A percentile compares a stretch with the other conserved stretches of the same genome.
Conservation (phyloP, 2,797 vertebrate species). For the Setipinna tenuifilis region DNA sequence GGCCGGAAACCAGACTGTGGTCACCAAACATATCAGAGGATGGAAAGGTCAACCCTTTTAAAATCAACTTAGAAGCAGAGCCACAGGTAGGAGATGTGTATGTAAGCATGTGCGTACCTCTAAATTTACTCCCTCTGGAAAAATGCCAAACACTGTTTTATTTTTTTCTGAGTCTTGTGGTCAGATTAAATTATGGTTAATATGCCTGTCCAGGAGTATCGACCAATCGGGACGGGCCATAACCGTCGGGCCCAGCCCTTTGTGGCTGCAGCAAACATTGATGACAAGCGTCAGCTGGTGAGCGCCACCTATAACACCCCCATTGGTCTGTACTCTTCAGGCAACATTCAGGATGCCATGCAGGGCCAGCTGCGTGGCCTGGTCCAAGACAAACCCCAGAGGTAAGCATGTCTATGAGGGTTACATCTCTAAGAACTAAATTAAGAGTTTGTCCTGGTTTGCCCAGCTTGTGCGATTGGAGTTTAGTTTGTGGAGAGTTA, state of each 20-base stretch:
- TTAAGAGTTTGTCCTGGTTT: not conserved
- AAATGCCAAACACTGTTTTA: too few relatives aligned
- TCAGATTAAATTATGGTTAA: not conserved
- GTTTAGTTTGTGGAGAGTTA: not conserved
- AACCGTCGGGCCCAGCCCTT: slow-evolving; percentile 94
- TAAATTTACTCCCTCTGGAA: slow-evolving; percentile 52
- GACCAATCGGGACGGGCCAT: slow-evolving; percentile 88
- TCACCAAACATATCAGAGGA: slow-evolving; percentile 86
- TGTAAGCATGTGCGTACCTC: not conserved
- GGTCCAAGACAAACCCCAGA: slow-evolving; percentile 79
- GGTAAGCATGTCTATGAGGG: slow-evolving; percentile 70
- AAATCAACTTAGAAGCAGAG: slow-evolving; percentile 90
- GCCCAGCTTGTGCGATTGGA: not conserved
- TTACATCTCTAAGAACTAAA: not conserved
- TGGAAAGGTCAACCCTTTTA: slow-evolving; percentile 84
- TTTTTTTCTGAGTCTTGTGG: too few relatives aligned
- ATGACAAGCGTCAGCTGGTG: slow-evolving; percentile 96
- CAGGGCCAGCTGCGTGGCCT: slow-evolving; percentile 93
- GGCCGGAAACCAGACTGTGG: slow-evolving; percentile 88
- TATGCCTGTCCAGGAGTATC: slow-evolving; percentile 83
- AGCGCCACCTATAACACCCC: slow-evolving; percentile 97
- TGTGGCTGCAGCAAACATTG: slow-evolving; percentile 93
- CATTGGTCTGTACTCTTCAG: slow-evolving; percentile 96
- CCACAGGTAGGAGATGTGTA: slow-evolving; percentile 81
- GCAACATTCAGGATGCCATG: slow-evolving; percentile 96